Evolutionary conservation across 2,888 invertebrate species (phyloP).

Genomic region (Ommatoiulus sabulosus): DNA sequence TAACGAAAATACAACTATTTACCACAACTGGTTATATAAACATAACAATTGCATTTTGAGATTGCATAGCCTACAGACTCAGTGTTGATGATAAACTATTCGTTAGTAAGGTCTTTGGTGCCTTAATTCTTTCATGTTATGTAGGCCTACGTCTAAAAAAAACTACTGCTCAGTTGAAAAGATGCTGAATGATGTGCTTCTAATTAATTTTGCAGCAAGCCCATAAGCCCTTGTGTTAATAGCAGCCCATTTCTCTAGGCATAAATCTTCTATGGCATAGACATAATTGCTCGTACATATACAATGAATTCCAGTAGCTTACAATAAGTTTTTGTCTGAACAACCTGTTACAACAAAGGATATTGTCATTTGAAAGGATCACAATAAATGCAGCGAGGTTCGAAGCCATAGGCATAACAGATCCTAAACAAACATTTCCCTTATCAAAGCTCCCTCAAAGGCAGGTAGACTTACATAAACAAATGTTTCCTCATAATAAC

Average conservation of each 20-base stretch:
- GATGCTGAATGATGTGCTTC: background rate
- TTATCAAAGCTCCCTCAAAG: background rate
- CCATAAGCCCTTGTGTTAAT: background rate
- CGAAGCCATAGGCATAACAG: background rate
- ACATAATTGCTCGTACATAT: background rate
- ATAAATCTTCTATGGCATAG: background rate
- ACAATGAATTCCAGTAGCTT: background rate
- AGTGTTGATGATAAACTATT: too few relatives aligned
- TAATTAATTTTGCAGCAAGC: background rate
- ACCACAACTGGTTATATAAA: too few relatives aligned
- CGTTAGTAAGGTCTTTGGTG: too few relatives aligned
- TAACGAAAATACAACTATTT: too few relatives aligned
- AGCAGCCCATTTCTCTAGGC: background rate
- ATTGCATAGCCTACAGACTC: too few relatives aligned
- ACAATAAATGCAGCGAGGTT: background rate
- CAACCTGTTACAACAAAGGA: constrained; percentile 36
- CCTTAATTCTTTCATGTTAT: too few relatives aligned
- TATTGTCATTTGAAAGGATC: constrained; percentile 13
- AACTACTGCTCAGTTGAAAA: background rate
- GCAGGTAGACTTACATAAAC: constrained; percentile 43
- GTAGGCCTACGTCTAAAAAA: background rate
- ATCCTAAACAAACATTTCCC: constrained; percentile 8
- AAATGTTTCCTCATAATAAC: constrained; percentile 9
- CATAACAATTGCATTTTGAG: too few relatives aligned
- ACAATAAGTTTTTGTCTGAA: background rate